These are phyloP conservation scores for Ostrea denselamellosa DNA, from an alignment of 1,140 invertebrate species.

Conservation along the genomic window DNA sequence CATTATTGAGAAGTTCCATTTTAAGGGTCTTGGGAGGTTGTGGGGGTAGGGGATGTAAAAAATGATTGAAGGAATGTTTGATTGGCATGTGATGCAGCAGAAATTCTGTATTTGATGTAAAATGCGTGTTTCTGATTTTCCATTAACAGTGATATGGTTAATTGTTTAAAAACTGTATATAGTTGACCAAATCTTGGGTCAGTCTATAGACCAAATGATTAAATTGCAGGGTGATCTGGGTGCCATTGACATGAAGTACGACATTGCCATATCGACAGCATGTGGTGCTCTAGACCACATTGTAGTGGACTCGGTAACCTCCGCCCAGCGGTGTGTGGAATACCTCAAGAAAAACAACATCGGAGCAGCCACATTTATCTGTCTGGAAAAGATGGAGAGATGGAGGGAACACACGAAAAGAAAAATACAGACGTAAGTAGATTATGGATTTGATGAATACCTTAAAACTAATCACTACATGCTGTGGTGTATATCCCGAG, in stretches of 20 bases:
- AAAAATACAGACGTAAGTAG: conserved; percentile 77
- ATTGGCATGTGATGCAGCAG: too few species aligned
- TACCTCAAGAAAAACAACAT: conserved; percentile 88
- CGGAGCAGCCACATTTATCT: conserved; percentile 82
- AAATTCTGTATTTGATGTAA: too few species aligned
- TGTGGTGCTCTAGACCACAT: conserved; percentile 94
- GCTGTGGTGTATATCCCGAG: too few species aligned
- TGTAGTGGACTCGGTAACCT: conserved; percentile 92
- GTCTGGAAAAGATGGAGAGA: conserved; percentile 82
- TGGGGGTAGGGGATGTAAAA: too few species aligned
- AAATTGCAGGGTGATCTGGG: conserved; percentile 95
- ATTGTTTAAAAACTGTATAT: neutral
- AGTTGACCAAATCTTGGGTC: too few species aligned
- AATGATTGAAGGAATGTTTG: too few species aligned
- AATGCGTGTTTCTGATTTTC: too few species aligned
- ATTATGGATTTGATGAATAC: neutral
- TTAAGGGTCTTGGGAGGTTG: too few species aligned
- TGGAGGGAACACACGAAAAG: conserved; percentile 74
- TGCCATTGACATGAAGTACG: conserved; percentile 95
- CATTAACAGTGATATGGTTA: too few species aligned
- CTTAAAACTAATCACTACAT: neutral
- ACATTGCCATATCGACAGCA: conserved; percentile 96
- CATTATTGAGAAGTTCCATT: too few species aligned
- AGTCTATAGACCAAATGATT: neutral
- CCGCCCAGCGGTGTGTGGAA: conserved; percentile 91